A percentile compares a stretch with the other conserved stretches of the same genome.
Conservation (phyloP, 64 coral and sea anemone species). For the Platygyra sinensis region DNA sequence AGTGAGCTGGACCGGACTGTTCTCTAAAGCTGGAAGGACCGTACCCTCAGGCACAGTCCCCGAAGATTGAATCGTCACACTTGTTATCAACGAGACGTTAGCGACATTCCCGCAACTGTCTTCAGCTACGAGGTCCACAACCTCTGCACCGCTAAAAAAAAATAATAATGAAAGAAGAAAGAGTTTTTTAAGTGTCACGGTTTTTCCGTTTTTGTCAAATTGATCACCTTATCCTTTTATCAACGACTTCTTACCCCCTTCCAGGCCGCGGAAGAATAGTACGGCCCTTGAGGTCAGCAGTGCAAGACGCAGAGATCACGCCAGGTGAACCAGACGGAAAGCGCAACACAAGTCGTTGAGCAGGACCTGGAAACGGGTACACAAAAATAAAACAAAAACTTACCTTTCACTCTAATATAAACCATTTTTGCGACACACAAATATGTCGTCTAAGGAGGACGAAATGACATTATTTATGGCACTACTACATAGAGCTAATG, state of each 20-base stretch:
- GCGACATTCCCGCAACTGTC: constrained; percentile 62
- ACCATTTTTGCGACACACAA: background rate
- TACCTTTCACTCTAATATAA: background rate
- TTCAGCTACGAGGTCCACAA: constrained; percentile 42
- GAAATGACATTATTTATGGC: background rate
- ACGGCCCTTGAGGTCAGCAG: constrained; percentile 75
- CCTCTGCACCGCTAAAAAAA: constrained; percentile 12
- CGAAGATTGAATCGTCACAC: constrained; percentile 40
- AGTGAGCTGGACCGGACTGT: constrained; percentile 45
- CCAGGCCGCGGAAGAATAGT: constrained; percentile 79
- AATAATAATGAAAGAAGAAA: background rate
- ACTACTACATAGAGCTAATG: background rate
- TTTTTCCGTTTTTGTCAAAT: too few relatives aligned
- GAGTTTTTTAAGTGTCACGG: too few relatives aligned
- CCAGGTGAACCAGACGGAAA: constrained; percentile 58
- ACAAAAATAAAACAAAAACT: background rate
- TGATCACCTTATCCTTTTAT: too few relatives aligned
- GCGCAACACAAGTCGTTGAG: constrained; percentile 40
- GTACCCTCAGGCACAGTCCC: constrained; percentile 35
- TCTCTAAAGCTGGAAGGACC: constrained; percentile 58
- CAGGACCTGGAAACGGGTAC: constrained; percentile 29
- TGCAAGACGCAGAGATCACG: constrained; percentile 73
- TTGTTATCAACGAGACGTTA: constrained; percentile 41
- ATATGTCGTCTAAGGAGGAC: background rate
- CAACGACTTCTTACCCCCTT: constrained; percentile 32